Evolutionary conservation across 2,797 vertebrate species (phyloP).

Genomic region (Steatocranus sp.): DNA sequence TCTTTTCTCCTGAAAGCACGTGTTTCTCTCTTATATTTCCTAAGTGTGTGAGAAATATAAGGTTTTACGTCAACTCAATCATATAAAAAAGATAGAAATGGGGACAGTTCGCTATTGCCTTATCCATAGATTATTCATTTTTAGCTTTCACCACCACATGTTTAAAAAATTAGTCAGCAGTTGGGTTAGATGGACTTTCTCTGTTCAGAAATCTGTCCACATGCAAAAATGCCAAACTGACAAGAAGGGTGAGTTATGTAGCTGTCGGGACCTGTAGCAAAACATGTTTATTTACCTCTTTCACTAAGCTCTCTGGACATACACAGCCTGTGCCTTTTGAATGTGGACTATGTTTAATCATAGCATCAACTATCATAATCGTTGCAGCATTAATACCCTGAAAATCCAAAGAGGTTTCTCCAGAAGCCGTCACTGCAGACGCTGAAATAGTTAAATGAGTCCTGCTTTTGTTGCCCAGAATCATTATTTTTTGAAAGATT

Average conservation of each 20-base stretch:
- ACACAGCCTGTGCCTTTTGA: conserved; percentile 49
- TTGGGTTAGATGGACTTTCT: background rate
- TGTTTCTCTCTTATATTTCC: background rate
- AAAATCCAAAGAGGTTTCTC: conserved; percentile 14
- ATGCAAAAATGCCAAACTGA: background rate
- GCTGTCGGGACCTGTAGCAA: conserved; percentile 11
- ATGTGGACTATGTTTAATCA: background rate
- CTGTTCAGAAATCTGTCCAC: background rate
- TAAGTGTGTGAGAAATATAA: background rate
- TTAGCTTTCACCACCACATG: background rate
- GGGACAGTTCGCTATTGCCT: conserved; percentile 5
- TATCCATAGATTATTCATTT: background rate
- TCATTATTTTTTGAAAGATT: background rate
- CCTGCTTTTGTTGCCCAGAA: background rate
- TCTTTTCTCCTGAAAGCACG: conserved; percentile 29
- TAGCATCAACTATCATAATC: background rate
- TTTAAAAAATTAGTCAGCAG: background rate
- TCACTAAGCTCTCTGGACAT: conserved; percentile 10
- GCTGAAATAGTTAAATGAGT: background rate
- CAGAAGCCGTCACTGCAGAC: background rate
- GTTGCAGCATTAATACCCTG: background rate
- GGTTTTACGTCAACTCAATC: background rate
- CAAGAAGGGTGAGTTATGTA: background rate
- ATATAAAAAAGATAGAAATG: background rate
- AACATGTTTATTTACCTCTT: conserved; percentile 6